Percentiles rank a stretch among this genome's conserved stretches.
Conservation (phyloP, 2,797 vertebrate genomes). For the Antennarius maculatus region DNA sequence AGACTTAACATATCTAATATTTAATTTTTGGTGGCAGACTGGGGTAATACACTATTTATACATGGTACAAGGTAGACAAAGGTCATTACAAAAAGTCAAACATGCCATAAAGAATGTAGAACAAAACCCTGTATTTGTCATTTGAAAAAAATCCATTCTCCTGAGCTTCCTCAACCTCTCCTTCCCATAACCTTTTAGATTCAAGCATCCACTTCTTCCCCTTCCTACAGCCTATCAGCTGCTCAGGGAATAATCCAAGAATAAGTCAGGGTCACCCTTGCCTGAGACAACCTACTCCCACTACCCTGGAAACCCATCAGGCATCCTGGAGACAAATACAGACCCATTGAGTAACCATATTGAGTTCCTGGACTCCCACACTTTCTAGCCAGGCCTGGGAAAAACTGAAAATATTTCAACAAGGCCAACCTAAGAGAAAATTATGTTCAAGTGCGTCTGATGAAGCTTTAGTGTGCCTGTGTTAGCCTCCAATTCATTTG, state of each 20-base stretch:
- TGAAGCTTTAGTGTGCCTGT: slow-evolving; percentile 19
- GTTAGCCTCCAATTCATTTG: too few relatives aligned
- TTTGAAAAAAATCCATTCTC: slow-evolving; percentile 38
- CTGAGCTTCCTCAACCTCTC: slow-evolving; percentile 45
- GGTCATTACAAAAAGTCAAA: slow-evolving; percentile 21
- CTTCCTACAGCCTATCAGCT: slow-evolving; percentile 68
- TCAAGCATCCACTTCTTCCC: slow-evolving; percentile 52
- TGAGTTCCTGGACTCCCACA: slow-evolving; percentile 62
- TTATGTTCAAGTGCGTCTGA: slow-evolving; percentile 42
- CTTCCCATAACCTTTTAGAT: slow-evolving; percentile 73
- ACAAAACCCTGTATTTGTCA: slow-evolving; percentile 42
- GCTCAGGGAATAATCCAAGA: slow-evolving; percentile 63
- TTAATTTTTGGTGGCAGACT: background rate
- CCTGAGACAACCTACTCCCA: slow-evolving; percentile 67
- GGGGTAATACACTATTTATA: slow-evolving; percentile 9
- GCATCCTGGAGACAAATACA: slow-evolving; percentile 75
- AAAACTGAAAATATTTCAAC: slow-evolving; percentile 57
- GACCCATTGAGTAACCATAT: slow-evolving; percentile 55
- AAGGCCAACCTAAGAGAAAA: slow-evolving; percentile 49
- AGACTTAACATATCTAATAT: background rate
- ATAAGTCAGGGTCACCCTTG: slow-evolving; percentile 71
- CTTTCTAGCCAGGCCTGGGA: slow-evolving; percentile 63
- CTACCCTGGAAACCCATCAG: slow-evolving; percentile 73
- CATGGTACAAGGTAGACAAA: background rate
- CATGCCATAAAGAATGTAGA: slow-evolving; percentile 40